Evolutionary conservation across 1,140 invertebrate species (phyloP).

Genomic region (Drosophila sechellia): DNA sequence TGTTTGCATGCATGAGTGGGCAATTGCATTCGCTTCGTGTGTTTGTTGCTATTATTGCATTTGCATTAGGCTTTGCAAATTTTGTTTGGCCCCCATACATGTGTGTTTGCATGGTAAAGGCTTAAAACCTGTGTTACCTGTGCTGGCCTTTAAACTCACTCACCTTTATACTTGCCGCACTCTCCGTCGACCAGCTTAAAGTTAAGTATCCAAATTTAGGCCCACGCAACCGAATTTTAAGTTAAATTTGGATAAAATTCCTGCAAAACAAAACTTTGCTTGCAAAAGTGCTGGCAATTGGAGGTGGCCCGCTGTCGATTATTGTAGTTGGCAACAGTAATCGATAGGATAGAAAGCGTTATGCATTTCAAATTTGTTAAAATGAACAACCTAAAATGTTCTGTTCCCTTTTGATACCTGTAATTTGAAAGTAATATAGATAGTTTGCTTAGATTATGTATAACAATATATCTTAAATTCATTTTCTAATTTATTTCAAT

Average conservation of each 20-base stretch:
- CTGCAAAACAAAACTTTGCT: conserved; percentile 34
- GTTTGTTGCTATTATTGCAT: conserved; percentile 49
- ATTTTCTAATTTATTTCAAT: no score
- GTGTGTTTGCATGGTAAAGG: conserved; percentile 22
- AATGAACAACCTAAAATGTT: not conserved
- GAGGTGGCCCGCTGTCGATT: conserved; percentile 6
- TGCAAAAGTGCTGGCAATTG: conserved; percentile 39
- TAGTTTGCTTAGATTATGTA: no score
- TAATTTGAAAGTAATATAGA: no score
- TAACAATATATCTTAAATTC: no score
- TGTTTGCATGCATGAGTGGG: conserved; percentile 22
- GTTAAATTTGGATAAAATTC: conserved; percentile 21
- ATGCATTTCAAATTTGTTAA: not conserved
- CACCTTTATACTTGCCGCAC: conserved; percentile 38
- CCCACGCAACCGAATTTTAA: conserved; percentile 16
- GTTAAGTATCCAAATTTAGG: not conserved
- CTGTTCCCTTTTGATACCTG: no score
- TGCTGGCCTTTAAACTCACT: conserved; percentile 23
- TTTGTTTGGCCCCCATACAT: conserved; percentile 41
- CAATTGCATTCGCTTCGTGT: conserved; percentile 40
- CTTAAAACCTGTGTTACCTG: not conserved
- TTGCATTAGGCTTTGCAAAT: conserved; percentile 35
- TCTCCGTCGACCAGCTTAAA: not conserved
- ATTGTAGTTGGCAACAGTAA: not conserved
- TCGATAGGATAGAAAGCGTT: conserved; percentile 12